These are phyloP conservation scores for Xyliphius kryptos DNA, from an alignment of 2,113 vertebrate species.

Conservation along the genomic window DNA sequence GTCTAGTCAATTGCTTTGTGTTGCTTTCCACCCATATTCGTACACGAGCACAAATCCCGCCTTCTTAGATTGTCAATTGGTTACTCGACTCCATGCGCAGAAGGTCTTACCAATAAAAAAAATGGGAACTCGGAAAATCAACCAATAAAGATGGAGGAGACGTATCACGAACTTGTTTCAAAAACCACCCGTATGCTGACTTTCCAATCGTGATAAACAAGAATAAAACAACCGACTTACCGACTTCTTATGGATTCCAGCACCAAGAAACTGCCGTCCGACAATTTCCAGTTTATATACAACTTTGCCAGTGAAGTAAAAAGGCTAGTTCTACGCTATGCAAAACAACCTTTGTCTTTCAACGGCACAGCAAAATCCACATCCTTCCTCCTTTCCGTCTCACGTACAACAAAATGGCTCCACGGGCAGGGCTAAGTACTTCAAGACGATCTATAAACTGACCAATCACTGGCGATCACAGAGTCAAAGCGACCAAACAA, in stretches of 20 bases:
- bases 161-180: background rate
- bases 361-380: conserved; percentile 11
- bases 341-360: conserved; percentile 39
- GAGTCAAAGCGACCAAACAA: conserved; percentile 45
- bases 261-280: conserved; percentile 49
- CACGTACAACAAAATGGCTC: conserved; percentile 70
- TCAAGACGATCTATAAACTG: background rate
- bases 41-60: conserved; percentile 2
- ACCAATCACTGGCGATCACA: conserved; percentile 52
- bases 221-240: conserved; percentile 50
- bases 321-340: conserved; percentile 44
- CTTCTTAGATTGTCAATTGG: background rate
- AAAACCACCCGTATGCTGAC: background rate
- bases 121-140: background rate
- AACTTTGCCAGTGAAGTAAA: conserved; percentile 34
- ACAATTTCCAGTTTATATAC: conserved; percentile 6
- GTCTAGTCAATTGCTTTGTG: conserved; percentile 17
- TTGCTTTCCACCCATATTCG: background rate
- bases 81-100: background rate
- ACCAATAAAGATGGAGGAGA: background rate
- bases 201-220: background rate
- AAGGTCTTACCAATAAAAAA: background rate
- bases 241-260: conserved; percentile 63
- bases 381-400: conserved; percentile 44
- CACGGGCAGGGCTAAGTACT: conserved; percentile 49